Base-by-base conservation (phyloP, 2,888 invertebrate species). In the Drosophila koepferae region DNA sequence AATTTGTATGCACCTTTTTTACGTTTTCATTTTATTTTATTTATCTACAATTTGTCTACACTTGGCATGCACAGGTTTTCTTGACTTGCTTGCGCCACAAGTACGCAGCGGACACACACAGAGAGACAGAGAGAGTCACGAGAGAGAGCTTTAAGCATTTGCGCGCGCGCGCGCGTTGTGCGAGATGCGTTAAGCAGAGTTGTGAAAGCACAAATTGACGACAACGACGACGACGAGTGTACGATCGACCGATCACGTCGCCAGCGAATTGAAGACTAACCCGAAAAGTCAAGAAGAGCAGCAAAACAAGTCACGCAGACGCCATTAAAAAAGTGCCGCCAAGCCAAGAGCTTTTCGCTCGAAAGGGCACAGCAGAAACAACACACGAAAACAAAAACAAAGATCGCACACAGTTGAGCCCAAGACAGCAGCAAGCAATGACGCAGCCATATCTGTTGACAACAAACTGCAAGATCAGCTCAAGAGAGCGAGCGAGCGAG, bases 31-130 rank as follows among this genome's bases (percentile, higher is more conserved):
- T 90, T 84, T 80, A 78, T 34, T 31, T 49, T 9, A 49, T 77
- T 90, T 86, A 88, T 86, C 82, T 84, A 82, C 74, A 78, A 88
- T 80, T 86, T 79, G 73, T 73, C 72, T 76, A 73, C 86, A 80
- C 82, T 81, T 81, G 80, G 56, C 66, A 72, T 72, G 76, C 80
- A 82, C 86, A 82, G 86, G 83, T 82, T 77, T 82, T 78, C 80
- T 80, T 73, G 61, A 71, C 75, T 72, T 62, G 76, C 63, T 74
- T 84, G 64, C 64, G 66, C 72, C 66, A 73, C 78, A 77, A 78
- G 77, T 78, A 80, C 81, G 72, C 78, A 72, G 44, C 59, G 43
- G 61, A 59, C 51, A 43, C 41, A 55, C 41, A 56, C n/a, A 44
- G 62, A 31, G 41, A 41, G 38, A 51, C 59, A 34, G 54, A 20